Base-by-base conservation (phyloP, 2,888 invertebrate species). In the Drosophila buzzatii region DNA sequence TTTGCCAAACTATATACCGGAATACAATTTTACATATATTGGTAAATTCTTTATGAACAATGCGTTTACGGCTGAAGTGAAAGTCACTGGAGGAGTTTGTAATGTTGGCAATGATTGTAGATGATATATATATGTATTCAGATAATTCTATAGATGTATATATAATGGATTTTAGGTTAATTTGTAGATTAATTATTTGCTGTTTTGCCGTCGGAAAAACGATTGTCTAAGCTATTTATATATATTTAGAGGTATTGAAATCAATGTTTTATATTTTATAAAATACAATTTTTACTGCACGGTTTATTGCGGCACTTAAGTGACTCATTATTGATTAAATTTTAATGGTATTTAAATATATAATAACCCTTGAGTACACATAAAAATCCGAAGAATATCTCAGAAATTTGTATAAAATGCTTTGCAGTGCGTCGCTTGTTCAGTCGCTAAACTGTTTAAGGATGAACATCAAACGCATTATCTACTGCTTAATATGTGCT, bases 21-120 rank as follows among this genome's bases (percentile, higher is more conserved):
- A 59, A 31, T 49, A 59, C 3, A 59, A 59, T 18, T 59, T 49
- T 27, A 59, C 59, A 4, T 49, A 10, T 8, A 5, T 16, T 41
- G 59, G 49, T 7, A 59, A 41, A 1, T 49, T 59, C 16, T 59
- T 16, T 31, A 20, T 14, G 18, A 49, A 49, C 8, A 16, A 31
- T 39, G 35, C 35, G 31, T 0, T 10, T 2, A 14, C n/a, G 8
- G 18, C 10, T 4, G 59, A 59, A 2, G 14, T 59, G 10, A 31
- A 31, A 12, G 16, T 51, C 9, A 39, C 27, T 9, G 59, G 59
- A 16, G n/a, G 37, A 2, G 18, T 20, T 14, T 59, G 59, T 27
- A 18, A 47, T 16, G 9, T 20, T 18, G 16, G 18, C 1, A n/a
- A 39, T 5, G 59, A 59, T 39, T 59, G 47, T 3, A 49, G 18